Percentiles rank a stretch among this genome's conserved stretches.
These are phyloP conservation scores for Eumeta japonica DNA, from an alignment of 1,140 invertebrate species.

Conservation along the genomic window DNA sequence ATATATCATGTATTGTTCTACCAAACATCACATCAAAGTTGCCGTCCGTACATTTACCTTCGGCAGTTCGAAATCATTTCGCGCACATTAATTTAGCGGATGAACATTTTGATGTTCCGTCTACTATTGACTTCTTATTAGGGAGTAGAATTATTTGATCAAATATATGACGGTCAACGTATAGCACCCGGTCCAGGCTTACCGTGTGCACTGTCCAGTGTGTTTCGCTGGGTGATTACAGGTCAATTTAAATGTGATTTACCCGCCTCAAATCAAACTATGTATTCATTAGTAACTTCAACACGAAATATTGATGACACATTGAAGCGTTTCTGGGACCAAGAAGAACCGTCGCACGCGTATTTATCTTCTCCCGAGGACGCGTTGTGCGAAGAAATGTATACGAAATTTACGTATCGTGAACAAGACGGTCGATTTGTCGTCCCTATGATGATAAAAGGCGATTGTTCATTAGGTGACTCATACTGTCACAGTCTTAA, in stretches of 20 bases:
- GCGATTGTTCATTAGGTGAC: conserved; percentile 1
- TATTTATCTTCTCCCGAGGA: neutral
- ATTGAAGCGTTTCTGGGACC: neutral
- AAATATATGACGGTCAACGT: conserved; percentile 7
- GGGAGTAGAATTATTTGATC: conserved; percentile 7
- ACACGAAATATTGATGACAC: neutral
- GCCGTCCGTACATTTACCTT: neutral
- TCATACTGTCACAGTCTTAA: no score
- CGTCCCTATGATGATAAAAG: neutral
- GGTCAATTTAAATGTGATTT: conserved; percentile 1
- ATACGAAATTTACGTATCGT: neutral
- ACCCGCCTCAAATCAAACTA: neutral
- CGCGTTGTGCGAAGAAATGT: neutral
- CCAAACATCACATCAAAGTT: neutral
- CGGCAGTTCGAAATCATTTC: neutral
- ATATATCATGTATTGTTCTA: neutral
- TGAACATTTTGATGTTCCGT: conserved; percentile 3
- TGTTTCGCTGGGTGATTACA: conserved; percentile 7
- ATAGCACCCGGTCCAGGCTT: neutral
- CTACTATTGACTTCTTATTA: conserved; percentile 2
- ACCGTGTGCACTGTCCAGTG: conserved; percentile 2
- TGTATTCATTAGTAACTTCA: neutral
- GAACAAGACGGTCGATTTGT: neutral
- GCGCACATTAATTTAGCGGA: conserved; percentile 2
- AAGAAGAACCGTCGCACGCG: neutral